phyloP scores from a whole-genome alignment of 1,140 invertebrate species.

The Zaprionus ghesquierei region DNA sequence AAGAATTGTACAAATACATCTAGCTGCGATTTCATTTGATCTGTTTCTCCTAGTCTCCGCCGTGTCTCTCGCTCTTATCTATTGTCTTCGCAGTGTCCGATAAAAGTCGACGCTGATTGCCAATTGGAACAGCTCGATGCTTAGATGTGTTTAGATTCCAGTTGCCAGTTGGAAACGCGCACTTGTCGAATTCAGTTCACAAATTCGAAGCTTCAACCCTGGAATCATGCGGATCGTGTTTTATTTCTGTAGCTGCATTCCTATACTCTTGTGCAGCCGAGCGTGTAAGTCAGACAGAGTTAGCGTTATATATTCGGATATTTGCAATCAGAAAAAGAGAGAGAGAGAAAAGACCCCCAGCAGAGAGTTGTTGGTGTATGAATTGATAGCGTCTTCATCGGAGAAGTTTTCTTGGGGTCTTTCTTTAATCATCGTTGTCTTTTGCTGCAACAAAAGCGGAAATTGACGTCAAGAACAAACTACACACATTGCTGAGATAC shows the following conservation, averaged over 20 bases:
- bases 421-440: slow-evolving; percentile 30
- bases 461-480: slow-evolving; percentile 36
- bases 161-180: background rate
- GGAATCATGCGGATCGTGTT: background rate
- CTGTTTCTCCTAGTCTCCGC: background rate
- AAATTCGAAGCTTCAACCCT: background rate
- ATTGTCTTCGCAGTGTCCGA: background rate
- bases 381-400: slow-evolving; percentile 1
- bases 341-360: background rate
- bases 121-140: background rate
- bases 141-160: background rate
- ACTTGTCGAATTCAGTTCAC: background rate
- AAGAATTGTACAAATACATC: slow-evolving; percentile 22
- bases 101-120: slow-evolving; percentile 12
- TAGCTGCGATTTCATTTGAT: background rate
- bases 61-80: background rate
- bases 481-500: slow-evolving; percentile 15
- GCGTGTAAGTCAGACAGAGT: background rate
- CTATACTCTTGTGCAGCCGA: background rate
- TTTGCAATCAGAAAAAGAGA: background rate
- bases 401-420: background rate
- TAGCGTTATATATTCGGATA: background rate
- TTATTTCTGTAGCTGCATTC: background rate
- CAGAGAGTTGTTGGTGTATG: background rate
- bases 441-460: slow-evolving; percentile 29